A percentile compares a stretch with the other conserved stretches of the same genome.
These are phyloP conservation scores for Polietes domitor DNA, from an alignment of 2,888 invertebrate species.

Conservation along the genomic window DNA sequence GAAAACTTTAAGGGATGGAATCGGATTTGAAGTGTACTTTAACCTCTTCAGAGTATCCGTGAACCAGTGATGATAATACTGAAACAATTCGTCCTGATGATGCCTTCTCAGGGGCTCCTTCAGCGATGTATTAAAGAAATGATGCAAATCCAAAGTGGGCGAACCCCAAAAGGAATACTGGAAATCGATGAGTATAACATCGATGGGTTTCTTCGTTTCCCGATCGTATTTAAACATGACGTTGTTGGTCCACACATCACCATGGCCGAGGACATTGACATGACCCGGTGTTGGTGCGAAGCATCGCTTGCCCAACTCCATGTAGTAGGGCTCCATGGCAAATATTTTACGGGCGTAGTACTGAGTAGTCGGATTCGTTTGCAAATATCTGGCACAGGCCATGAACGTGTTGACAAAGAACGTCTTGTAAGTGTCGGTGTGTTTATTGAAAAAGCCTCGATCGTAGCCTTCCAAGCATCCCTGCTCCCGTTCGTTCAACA, in stretches of 20 bases:
- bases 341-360: slow-evolving; percentile 75
- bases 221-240: slow-evolving; percentile 78
- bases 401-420: slow-evolving; percentile 76
- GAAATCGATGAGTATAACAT: slow-evolving; percentile 79
- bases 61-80: slow-evolving; percentile 76
- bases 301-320: slow-evolving; percentile 77
- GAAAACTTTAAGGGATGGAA: slow-evolving; percentile 77
- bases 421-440: slow-evolving; percentile 77
- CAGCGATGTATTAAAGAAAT: slow-evolving; percentile 79
- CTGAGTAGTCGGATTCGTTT: slow-evolving; percentile 69
- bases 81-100: slow-evolving; percentile 75
- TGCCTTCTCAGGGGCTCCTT: slow-evolving; percentile 74
- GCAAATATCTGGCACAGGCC: slow-evolving; percentile 75
- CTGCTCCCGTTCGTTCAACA: slow-evolving; percentile 78
- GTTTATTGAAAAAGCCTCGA: slow-evolving; percentile 78
- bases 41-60: slow-evolving; percentile 72
- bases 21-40: slow-evolving; percentile 71
- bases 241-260: slow-evolving; percentile 80
- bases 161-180: slow-evolving; percentile 80
- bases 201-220: slow-evolving; percentile 71
- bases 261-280: slow-evolving; percentile 78
- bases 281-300: slow-evolving; percentile 73
- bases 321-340: slow-evolving; percentile 74
- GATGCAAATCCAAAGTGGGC: slow-evolving; percentile 78
- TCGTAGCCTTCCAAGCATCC: slow-evolving; percentile 74